These are phyloP conservation scores for Aptenodytes patagonicus DNA, from an alignment of 2,113 vertebrate genomes.

Conservation along the genomic window DNA sequence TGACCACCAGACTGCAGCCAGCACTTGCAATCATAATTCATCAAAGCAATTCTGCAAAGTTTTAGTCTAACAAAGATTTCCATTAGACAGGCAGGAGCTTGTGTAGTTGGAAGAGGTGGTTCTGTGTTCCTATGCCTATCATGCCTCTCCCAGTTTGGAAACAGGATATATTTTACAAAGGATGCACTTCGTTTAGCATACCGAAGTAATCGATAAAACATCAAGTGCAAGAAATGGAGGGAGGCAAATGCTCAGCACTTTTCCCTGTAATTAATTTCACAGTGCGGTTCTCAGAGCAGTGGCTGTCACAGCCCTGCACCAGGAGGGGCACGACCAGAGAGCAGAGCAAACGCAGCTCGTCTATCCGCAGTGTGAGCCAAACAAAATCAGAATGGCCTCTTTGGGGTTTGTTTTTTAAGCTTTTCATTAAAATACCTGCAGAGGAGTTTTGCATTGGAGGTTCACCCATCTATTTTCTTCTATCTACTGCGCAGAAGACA, in stretches of 20 bases:
- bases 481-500: slow-evolving; percentile 47
- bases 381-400: neutral
- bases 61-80: neutral
- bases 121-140: neutral
- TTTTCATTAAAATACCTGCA: neutral
- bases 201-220: slow-evolving; percentile 4
- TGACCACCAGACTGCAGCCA: neutral
- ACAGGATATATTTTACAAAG: neutral
- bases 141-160: neutral
- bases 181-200: neutral
- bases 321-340: slow-evolving; percentile 5
- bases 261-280: slow-evolving; percentile 38
- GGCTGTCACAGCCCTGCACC: neutral
- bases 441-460: neutral
- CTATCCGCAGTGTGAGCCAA: neutral
- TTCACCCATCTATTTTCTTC: slow-evolving; percentile 70
- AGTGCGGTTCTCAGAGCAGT: neutral
- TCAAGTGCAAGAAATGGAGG: neutral
- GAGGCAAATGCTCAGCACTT: slow-evolving; percentile 38
- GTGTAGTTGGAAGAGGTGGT: neutral
- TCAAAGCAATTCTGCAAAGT: neutral
- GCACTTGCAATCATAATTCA: rapidly evolving
- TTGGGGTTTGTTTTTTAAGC: neutral
- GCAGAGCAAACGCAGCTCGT: neutral
- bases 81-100: neutral